Evolutionary conservation across 2,113 vertebrate genomes (phyloP), one percentile per base, ranked within the genome.

Genomic region (Melanostigma gelatinosum): DNA sequence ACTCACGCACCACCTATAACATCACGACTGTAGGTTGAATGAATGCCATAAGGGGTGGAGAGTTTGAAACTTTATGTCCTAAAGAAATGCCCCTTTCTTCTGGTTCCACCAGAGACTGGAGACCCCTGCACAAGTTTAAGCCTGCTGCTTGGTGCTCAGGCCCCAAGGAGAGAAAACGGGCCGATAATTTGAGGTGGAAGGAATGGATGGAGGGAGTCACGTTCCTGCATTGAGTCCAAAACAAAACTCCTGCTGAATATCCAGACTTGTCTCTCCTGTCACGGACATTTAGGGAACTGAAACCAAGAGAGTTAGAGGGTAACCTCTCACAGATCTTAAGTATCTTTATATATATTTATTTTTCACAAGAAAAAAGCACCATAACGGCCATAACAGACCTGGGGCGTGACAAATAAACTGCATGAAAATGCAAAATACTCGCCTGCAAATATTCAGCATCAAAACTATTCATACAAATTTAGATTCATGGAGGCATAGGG

Each of bases 141-240:
- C 97, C 95, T 97, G 96, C 94, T 94, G 93, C 90, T 92, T 82
- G 75, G 85, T 86, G 88, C 93, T 94, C 94, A 86, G 88, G 90
- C 93, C 95, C 95, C 85, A 94, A 91, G 85, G 79, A 89, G 58
- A 38, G 75, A 85, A 69, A 65, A 90, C 92, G 94, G 92, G 94
- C 92, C 91, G 94, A 95, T 96, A 96, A 96, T 93, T 34, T 97
- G 96, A 96, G 95, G 95, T 95, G 89, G 87, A 95, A 95, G 95
- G 92, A 94, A 96, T 95, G 95, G 95, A 95, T 88, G 92, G 93
- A 91, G 94, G 92, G 94, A 96, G 95, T 96, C 95, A 95, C 91
- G 95, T 96, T 97, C 96, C 94, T 93, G 88, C 95, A 95, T 94
- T 95, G 92, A 96, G 95, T 96, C 96, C 95, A 94, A 95, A 94